Percentiles rank a stretch among this genome's conserved stretches.
Evolutionary conservation across 2,113 vertebrate species (phyloP).

Genomic region (Gobius niger): DNA sequence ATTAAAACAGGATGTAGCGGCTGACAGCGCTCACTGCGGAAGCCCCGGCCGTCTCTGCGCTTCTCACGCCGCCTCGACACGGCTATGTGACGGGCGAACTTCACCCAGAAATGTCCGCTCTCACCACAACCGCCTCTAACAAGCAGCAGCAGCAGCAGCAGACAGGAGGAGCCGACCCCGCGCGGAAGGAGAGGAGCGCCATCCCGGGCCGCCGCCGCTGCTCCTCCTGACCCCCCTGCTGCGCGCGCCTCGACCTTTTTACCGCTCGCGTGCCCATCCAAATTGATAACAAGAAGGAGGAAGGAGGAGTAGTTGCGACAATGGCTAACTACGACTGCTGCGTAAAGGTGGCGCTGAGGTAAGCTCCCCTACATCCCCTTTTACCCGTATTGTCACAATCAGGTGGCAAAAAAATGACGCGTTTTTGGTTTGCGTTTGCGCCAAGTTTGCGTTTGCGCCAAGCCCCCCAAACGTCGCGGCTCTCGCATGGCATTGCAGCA

Average conservation of each 20-base stretch:
- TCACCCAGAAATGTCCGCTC: conserved; percentile 39
- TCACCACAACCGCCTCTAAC: not conserved
- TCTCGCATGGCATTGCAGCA: not conserved
- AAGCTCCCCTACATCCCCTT: conserved; percentile 52
- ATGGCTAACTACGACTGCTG: conserved; percentile 80
- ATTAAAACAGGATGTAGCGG: conserved; percentile 64
- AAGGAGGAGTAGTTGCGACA: conserved; percentile 13
- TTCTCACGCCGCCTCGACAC: not conserved
- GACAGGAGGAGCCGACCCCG: conserved; percentile 37
- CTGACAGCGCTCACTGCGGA: conserved; percentile 12
- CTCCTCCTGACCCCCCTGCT: conserved; percentile 54
- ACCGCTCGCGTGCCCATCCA: not conserved
- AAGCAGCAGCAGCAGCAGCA: conserved; percentile 11
- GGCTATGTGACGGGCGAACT: conserved; percentile 35
- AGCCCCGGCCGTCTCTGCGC: not conserved
- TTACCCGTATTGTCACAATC: not conserved
- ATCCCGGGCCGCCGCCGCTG: conserved; percentile 47
- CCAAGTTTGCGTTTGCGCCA: not conserved
- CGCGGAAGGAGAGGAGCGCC: conserved; percentile 26
- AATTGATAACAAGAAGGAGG: conserved; percentile 9
- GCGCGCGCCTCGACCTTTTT: conserved; percentile 8
- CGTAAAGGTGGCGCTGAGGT: conserved; percentile 82
- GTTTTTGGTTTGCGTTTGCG: not conserved
- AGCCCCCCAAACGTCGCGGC: not conserved
- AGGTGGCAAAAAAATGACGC: no score